These are phyloP conservation scores for Drosophila pallidifrons DNA, from an alignment of 1,140 invertebrate species.

Conservation along the genomic window DNA sequence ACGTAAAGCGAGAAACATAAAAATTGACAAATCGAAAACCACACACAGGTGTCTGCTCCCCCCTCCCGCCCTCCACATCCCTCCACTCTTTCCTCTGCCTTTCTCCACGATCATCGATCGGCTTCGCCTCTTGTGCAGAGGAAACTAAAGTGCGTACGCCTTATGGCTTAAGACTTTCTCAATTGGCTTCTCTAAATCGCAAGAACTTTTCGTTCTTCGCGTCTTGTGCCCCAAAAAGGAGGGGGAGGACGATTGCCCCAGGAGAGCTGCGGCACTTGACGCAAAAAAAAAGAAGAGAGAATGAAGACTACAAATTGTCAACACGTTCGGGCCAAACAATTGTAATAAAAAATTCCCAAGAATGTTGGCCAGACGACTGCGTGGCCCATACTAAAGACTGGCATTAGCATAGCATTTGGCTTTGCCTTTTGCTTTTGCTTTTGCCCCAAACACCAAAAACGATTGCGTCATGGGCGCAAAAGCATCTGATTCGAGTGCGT, in stretches of 20 bases:
- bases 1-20: conserved; percentile 53
- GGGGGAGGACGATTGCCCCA: background rate
- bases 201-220: conserved; percentile 27
- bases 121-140: background rate
- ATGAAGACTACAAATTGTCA: conserved; percentile 31
- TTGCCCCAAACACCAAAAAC: background rate
- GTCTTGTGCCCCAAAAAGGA: background rate
- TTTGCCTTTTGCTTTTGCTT: background rate
- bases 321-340: conserved; percentile 42
- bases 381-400: conserved; percentile 53
- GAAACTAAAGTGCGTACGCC: conserved; percentile 26
- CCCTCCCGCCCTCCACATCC: too few species aligned
- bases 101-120: background rate
- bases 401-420: conserved; percentile 45
- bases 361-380: conserved; percentile 46
- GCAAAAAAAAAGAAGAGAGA: background rate
- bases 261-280: conserved; percentile 25
- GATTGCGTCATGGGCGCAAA: conserved; percentile 39
- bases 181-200: conserved; percentile 45
- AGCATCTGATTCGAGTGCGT: conserved; percentile 9
- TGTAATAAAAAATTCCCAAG: conserved; percentile 52
- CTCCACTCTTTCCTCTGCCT: background rate
- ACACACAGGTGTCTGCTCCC: conserved; percentile 31
- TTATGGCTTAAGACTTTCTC: conserved; percentile 44
- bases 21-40: conserved; percentile 52